phyloP scores from a whole-genome alignment of 2,888 invertebrate species.

The Molanna angustata region DNA sequence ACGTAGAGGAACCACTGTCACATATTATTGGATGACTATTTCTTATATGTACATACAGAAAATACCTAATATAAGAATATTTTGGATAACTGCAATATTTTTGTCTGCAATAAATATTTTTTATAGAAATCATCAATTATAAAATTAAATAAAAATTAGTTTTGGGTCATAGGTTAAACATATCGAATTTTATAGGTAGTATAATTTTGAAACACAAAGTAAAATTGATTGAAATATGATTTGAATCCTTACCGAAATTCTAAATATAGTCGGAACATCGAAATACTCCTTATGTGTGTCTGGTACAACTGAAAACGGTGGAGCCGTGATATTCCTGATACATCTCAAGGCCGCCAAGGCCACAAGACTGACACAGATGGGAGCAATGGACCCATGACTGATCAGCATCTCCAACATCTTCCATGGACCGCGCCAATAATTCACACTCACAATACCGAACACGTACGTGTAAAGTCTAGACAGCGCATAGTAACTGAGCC shows the following conservation, averaged over 20 bases:
- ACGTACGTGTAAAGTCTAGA: slow-evolving; percentile 73
- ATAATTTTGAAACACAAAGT: too few relatives aligned
- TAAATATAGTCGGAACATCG: slow-evolving; percentile 81
- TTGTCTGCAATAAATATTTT: too few relatives aligned
- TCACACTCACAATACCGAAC: slow-evolving; percentile 79
- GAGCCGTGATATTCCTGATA: slow-evolving; percentile 76
- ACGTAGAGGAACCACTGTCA: too few relatives aligned
- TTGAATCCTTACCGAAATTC: slow-evolving; percentile 76
- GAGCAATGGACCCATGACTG: slow-evolving; percentile 59
- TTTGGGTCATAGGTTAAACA: too few relatives aligned
- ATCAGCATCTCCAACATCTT: slow-evolving; percentile 67
- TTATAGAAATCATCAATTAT: too few relatives aligned
- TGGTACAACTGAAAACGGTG: slow-evolving; percentile 74
- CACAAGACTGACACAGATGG: slow-evolving; percentile 59
- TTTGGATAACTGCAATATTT: too few relatives aligned
- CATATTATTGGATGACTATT: too few relatives aligned
- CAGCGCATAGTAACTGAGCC: slow-evolving; percentile 64
- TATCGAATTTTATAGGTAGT: too few relatives aligned
- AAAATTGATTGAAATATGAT: too few relatives aligned
- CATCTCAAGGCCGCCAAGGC: slow-evolving; percentile 68
- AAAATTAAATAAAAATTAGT: too few relatives aligned
- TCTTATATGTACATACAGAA: too few relatives aligned
- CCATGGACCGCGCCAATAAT: slow-evolving; percentile 88
- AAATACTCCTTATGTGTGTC: slow-evolving; percentile 79
- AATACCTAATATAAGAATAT: too few relatives aligned